Base-by-base conservation (phyloP, 1,140 invertebrate species). In the Listronotus oregonensis region DNA sequence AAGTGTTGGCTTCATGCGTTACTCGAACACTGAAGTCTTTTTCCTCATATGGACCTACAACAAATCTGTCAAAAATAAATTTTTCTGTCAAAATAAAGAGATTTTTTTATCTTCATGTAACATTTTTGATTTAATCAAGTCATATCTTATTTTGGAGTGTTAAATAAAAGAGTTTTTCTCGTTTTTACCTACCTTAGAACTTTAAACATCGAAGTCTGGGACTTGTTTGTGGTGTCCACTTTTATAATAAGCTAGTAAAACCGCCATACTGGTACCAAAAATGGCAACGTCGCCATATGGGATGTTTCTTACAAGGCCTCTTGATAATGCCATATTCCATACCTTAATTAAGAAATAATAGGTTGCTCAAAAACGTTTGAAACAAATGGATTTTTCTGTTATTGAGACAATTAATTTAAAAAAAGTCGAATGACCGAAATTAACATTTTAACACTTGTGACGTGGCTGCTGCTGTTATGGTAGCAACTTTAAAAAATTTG, bases 271-370 rank as follows among this genome's bases (percentile, higher is more conserved):
- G 9, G 73, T 57, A 6, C 85, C 82, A 80, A 89, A 89, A 57
- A 90, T 87, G 15, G 84, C 79, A 34, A 86, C 83, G 78, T 90
- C 86, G 17, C 90, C 90, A 73, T 85, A 76, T 31, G 82, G 82
- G 64, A 92, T 77, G 9, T 85, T 83, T 9, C 76, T 82, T 18
- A 89, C 80, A 62, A 85, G 84, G 61, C 87, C 85, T 68, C 88
- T 79, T 5, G 83, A 82, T 32, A 87, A 81, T 3, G 85, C 82
- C 90, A 92, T 92, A 67, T 84, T 84, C 78, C 90, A 92, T n/a
- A 66, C 61, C 61, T 63, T 12, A 39, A 56, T 27, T 27, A 42
- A 43, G 15, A 11, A 49, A 49, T 7, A 15, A 27, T n/a, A n/a
- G n/a, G n/a, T n/a, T n/a, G n/a, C n/a, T n/a, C n/a, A n/a, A n/a